A percentile compares a stretch with the other conserved stretches of the same genome.
Evolutionary conservation across 2,888 invertebrate genomes (phyloP).

Genomic region (Odontothrips loti): DNA sequence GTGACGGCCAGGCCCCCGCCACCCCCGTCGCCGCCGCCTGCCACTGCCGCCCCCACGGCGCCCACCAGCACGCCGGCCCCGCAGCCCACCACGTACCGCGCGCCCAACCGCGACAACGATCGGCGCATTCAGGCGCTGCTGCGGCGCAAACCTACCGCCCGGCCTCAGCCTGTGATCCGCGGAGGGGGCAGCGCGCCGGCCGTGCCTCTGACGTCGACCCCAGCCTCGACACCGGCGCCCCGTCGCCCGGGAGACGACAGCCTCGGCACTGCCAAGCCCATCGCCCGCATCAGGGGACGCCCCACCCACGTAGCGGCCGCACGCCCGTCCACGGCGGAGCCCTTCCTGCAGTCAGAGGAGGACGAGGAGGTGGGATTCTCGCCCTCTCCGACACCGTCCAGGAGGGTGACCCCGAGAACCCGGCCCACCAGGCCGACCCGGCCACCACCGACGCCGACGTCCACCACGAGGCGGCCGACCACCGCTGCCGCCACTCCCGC

Average conservation of each 20-base stretch:
- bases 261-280: not conserved
- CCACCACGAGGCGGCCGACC: constrained; percentile 32
- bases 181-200: not conserved
- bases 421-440: constrained; percentile 37
- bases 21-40: not conserved
- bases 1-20: not conserved
- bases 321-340: not conserved
- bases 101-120: constrained; percentile 30
- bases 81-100: constrained; percentile 26
- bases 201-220: not conserved
- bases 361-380: constrained; percentile 3
- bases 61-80: not conserved
- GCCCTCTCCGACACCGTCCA: not conserved
- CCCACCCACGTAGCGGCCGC: not conserved
- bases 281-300: not conserved
- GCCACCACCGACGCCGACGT: constrained; percentile 32
- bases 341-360: not conserved
- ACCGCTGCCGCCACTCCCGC: constrained; percentile 31
- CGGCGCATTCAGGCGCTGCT: constrained; percentile 38
- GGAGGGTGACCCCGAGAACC: constrained; percentile 27
- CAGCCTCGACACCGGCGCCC: not conserved
- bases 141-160: constrained; percentile 37
- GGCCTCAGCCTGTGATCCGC: constrained; percentile 35
- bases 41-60: not conserved
- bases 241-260: not conserved